A percentile compares a stretch with the other conserved stretches of the same genome.
These are phyloP conservation scores for Pinna nobilis DNA, from an alignment of 1,140 invertebrate genomes.

Conservation along the genomic window DNA sequence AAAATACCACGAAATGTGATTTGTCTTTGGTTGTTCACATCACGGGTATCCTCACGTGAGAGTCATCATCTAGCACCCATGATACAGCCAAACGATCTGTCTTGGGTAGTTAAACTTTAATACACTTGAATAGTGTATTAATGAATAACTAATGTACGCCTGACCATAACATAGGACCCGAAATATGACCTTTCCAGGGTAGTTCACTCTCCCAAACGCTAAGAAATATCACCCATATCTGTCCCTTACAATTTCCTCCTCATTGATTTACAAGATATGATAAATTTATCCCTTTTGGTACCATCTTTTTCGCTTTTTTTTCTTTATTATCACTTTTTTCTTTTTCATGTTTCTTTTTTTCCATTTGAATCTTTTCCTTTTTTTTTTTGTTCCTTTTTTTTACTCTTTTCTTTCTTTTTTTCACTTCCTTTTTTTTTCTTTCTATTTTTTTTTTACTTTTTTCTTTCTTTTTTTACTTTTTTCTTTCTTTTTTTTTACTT, in stretches of 20 bases:
- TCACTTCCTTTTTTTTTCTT: not conserved
- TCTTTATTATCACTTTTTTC: not conserved
- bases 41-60: not conserved
- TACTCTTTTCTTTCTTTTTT: not conserved
- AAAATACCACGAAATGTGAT: not conserved
- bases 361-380: not conserved
- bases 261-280: not conserved
- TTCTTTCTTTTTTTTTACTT: too few species aligned
- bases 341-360: not conserved
- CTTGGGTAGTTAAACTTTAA: not conserved
- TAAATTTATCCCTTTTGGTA: not conserved
- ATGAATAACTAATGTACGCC: not conserved
- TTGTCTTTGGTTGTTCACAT: slow-evolving; percentile 7
- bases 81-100: not conserved
- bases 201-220: not conserved
- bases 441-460: too few species aligned
- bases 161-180: not conserved
- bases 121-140: not conserved
- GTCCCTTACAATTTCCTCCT: too few species aligned
- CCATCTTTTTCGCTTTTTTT: not conserved
- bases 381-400: not conserved
- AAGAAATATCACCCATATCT: too few species aligned
- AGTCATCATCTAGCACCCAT: slow-evolving; percentile 11
- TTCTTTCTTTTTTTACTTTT: too few species aligned
- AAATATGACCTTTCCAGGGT: not conserved